These are phyloP conservation scores for Ecliptopera silaceata DNA, from an alignment of 2,888 invertebrate species.

Conservation along the genomic window DNA sequence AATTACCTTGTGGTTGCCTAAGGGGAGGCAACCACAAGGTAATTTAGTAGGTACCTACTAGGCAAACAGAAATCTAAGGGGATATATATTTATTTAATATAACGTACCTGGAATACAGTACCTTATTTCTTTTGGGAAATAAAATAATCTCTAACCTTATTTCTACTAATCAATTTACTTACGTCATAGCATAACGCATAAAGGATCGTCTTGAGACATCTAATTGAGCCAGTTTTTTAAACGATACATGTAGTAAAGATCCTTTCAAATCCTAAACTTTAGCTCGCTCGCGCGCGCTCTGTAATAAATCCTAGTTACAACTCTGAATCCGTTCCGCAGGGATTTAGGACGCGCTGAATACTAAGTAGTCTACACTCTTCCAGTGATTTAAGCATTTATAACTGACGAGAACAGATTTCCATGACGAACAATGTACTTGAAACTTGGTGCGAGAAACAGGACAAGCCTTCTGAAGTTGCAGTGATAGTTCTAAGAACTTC, in stretches of 20 bases:
- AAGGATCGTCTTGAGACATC: no score
- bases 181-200: no score
- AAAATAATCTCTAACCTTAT: no score
- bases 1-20: no score
- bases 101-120: no score
- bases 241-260: neutral
- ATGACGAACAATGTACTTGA: constrained; percentile 15
- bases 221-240: neutral
- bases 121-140: no score
- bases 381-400: constrained; percentile 30
- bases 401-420: constrained; percentile 25
- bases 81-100: no score
- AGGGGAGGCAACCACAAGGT: no score
- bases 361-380: constrained; percentile 61
- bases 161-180: no score
- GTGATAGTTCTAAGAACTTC: constrained; percentile 18
- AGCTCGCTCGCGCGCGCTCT: neutral
- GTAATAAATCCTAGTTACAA: constrained; percentile 7
- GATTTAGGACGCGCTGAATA: constrained; percentile 66
- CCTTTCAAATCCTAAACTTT: neutral
- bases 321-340: constrained; percentile 48
- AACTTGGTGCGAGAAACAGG: constrained; percentile 13
- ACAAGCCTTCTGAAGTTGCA: constrained; percentile 16
- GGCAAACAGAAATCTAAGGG: no score
- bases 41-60: no score